These are phyloP conservation scores for Pampus argenteus DNA, from an alignment of 2,797 vertebrate genomes.

Conservation along the genomic window DNA sequence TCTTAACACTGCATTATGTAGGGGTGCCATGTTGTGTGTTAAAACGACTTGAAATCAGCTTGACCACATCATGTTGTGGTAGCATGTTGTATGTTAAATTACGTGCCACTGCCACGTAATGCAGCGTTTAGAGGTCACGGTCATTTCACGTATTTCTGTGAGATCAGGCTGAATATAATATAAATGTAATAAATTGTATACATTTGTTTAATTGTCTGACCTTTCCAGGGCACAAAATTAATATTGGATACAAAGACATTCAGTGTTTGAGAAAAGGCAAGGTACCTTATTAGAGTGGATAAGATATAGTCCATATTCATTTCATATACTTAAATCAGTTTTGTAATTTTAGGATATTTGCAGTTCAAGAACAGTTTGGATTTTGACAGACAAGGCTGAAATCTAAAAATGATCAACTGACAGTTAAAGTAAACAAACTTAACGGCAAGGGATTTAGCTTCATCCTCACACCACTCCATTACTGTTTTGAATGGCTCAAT, in stretches of 20 bases:
- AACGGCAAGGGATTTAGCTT: constrained; percentile 19
- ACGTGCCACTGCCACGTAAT: too few relatives aligned
- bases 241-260: background rate
- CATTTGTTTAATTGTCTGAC: too few relatives aligned
- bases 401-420: background rate
- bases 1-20: too few relatives aligned
- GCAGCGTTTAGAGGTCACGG: too few relatives aligned
- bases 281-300: background rate
- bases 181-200: too few relatives aligned
- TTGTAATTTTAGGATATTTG: background rate
- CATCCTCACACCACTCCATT: constrained; percentile 10
- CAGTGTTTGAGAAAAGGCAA: background rate
- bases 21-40: too few relatives aligned
- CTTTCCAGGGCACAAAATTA: too few relatives aligned
- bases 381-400: background rate
- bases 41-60: too few relatives aligned
- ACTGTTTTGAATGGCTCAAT: constrained; percentile 42
- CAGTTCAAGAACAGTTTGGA: background rate
- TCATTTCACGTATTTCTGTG: too few relatives aligned
- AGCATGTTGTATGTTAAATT: too few relatives aligned
- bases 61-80: too few relatives aligned
- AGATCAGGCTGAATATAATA: too few relatives aligned
- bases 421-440: constrained; percentile 24
- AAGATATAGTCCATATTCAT: background rate
- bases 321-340: background rate